These are phyloP conservation scores for Drosophila persimilis DNA, from an alignment of 1,140 invertebrate species.

Conservation along the genomic window DNA sequence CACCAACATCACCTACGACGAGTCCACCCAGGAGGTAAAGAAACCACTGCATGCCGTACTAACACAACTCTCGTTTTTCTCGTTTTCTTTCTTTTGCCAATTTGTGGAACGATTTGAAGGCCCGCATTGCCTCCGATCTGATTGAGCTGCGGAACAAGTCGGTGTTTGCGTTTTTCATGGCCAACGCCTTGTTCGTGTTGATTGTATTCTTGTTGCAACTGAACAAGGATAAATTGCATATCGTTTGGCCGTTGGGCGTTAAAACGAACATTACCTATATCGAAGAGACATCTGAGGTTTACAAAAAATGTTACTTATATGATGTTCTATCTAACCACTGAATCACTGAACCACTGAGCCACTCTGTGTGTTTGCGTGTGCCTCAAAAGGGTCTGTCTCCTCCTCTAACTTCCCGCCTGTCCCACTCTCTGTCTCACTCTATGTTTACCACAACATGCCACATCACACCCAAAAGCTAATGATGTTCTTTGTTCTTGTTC, in stretches of 20 bases:
- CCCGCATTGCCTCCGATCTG: slow-evolving; percentile 93
- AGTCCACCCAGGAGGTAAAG: slow-evolving; percentile 93
- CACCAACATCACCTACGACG: slow-evolving; percentile 96
- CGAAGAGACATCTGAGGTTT: slow-evolving; percentile 94
- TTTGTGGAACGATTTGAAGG: slow-evolving; percentile 84
- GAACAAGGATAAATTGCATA: slow-evolving; percentile 97
- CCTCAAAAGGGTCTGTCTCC: slow-evolving; percentile 33
- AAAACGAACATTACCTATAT: slow-evolving; percentile 97
- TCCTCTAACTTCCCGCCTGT: slow-evolving; percentile 53
- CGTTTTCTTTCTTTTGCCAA: slow-evolving; percentile 50
- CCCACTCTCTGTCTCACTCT: slow-evolving; percentile 41
- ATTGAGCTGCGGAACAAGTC: slow-evolving; percentile 97
- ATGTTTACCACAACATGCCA: slow-evolving; percentile 54
- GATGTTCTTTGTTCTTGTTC: slow-evolving; percentile 46
- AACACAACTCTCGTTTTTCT: slow-evolving; percentile 56
- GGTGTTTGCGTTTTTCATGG: slow-evolving; percentile 99
- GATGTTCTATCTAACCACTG: slow-evolving; percentile 35
- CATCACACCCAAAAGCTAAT: slow-evolving; percentile 49
- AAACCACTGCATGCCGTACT: slow-evolving; percentile 65
- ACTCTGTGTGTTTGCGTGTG: slow-evolving; percentile 43
- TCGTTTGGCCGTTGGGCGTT: slow-evolving; percentile 96
- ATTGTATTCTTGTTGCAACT: slow-evolving; percentile 99
- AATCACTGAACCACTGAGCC: slow-evolving; percentile 38
- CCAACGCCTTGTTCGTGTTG: slow-evolving; percentile 99
- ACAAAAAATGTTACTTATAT: slow-evolving; percentile 34